Percentiles rank a stretch among this genome's conserved stretches.
phyloP scores from a whole-genome alignment of 2,888 invertebrate species.

The Leistus spinibarbis region DNA sequence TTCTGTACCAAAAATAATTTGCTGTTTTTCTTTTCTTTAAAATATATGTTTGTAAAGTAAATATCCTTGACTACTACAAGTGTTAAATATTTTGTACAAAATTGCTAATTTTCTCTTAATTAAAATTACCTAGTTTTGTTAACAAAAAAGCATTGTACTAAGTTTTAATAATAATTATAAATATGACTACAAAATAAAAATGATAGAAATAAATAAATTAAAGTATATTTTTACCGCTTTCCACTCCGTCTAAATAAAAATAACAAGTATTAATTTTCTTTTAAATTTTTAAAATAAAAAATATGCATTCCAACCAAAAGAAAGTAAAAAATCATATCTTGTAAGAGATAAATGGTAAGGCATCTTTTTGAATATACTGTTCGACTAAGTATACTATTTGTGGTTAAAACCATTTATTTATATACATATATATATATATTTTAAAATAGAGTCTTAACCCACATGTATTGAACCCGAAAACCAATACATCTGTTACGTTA shows the following conservation, averaged over 20 bases:
- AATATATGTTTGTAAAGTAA: background rate
- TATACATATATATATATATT: too few relatives aligned
- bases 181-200: constrained; percentile 11
- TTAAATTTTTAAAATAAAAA: background rate
- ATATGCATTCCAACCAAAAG: background rate
- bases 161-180: background rate
- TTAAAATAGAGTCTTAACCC: too few relatives aligned
- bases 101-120: background rate
- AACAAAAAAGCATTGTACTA: constrained; percentile 1
- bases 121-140: constrained; percentile 9
- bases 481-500: too few relatives aligned
- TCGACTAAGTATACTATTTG: background rate
- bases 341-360: background rate
- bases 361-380: background rate
- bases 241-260: background rate
- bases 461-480: too few relatives aligned
- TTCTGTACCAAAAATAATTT: background rate
- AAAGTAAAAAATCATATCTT: background rate
- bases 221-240: constrained; percentile 4
- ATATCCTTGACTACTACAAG: background rate
- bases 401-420: too few relatives aligned
- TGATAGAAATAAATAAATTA: constrained; percentile 9
- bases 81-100: background rate
- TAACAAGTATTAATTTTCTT: background rate
- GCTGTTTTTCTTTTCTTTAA: too few relatives aligned